Percentiles rank a stretch among this genome's conserved stretches.
Conservation (phyloP, 2,888 invertebrate genomes). For the Mythimna impura region DNA sequence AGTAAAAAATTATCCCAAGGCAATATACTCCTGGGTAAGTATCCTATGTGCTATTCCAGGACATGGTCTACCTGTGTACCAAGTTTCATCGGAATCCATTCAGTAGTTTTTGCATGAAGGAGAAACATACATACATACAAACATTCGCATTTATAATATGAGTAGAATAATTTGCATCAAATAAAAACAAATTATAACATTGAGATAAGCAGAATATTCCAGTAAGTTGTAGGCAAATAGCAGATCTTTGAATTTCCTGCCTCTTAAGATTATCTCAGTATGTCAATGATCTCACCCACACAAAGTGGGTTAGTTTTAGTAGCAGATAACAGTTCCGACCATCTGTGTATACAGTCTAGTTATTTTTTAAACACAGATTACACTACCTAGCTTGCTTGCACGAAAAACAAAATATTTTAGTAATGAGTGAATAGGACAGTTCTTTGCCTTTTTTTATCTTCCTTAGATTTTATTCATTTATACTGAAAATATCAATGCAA, state of each 20-base stretch:
- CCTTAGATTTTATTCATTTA: not conserved
- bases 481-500: no score
- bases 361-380: constrained; percentile 34
- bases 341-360: constrained; percentile 38
- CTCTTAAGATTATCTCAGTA: constrained; percentile 63
- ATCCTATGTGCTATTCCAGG: no score
- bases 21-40: no score
- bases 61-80: no score
- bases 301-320: constrained; percentile 72
- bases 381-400: not conserved
- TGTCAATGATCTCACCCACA: constrained; percentile 68
- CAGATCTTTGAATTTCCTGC: constrained; percentile 55
- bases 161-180: not conserved
- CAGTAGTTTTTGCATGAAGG: no score
- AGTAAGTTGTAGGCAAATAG: constrained; percentile 37
- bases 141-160: no score
- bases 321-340: constrained; percentile 51
- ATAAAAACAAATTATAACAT: not conserved
- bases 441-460: not conserved
- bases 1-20: no score
- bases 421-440: not conserved
- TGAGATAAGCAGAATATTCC: constrained; percentile 3
- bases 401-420: not conserved
- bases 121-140: no score
- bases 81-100: no score